A percentile compares a stretch with the other conserved stretches of the same genome.
Conservation (phyloP, 2,888 invertebrate genomes). For the Leucophenga maculata region DNA sequence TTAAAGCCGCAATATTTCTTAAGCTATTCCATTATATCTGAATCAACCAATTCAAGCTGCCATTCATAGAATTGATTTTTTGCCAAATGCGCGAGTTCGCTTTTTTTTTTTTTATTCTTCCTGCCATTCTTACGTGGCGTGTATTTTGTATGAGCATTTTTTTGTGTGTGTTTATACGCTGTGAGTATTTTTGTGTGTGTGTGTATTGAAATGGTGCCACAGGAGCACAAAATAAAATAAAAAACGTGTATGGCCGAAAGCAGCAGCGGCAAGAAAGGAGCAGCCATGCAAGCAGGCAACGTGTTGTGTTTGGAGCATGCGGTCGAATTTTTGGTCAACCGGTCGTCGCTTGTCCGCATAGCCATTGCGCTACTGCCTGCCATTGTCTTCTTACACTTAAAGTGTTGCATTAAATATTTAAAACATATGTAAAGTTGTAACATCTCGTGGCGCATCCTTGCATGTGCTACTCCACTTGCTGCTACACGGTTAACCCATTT, state of each 20-base stretch:
- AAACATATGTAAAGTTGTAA: too few species aligned
- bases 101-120: constrained; percentile 25
- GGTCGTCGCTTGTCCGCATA: constrained; percentile 43
- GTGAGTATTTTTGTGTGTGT: constrained; percentile 1
- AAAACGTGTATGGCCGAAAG: not conserved
- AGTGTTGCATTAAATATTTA: too few species aligned
- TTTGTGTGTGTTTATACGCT: not conserved
- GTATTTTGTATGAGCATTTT: not conserved
- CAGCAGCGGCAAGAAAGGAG: not conserved
- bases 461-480: too few species aligned
- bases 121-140: constrained; percentile 32
- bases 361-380: not conserved
- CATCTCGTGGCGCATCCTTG: too few species aligned
- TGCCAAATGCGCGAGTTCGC: constrained; percentile 52
- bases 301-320: constrained; percentile 40
- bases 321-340: constrained; percentile 48
- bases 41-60: constrained; percentile 38
- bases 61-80: constrained; percentile 61
- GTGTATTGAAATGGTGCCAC: not conserved
- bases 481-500: too few species aligned
- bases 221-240: not conserved
- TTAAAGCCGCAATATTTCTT: not conserved
- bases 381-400: not conserved
- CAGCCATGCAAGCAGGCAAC: not conserved
- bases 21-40: constrained; percentile 34